Evolutionary conservation across 2,113 vertebrate species (phyloP), one percentile per base, ranked within the genome.

Genomic region (Chauna torquata): DNA sequence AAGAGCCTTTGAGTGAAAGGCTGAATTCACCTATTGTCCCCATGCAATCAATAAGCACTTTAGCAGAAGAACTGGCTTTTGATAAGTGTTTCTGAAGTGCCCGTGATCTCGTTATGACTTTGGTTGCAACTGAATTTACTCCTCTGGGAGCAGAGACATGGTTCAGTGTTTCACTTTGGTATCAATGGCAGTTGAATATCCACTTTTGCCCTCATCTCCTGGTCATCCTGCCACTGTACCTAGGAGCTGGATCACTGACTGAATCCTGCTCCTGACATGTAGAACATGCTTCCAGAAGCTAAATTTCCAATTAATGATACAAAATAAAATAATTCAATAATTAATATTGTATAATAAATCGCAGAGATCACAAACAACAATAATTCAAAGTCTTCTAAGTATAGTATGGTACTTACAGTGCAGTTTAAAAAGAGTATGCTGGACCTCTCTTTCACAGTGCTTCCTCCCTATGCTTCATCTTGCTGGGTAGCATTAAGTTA

Each of bases 321-420:
- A 84, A 83, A 92, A 32, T 30, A 83, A 44, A 50, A 69, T 42
- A 6, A 68, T 61, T 23, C 59, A 32, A 79, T 44, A 85, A 72
- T 30, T 44, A 69, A 59, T 66, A n/a, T 10, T 36, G 8, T 66
- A 18, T 32, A 66, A 10, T 87, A 81, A 85, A 93, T 36, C 30
- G 3, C 23, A 85, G 16, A 27, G 36, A 79, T 66, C 45, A 93
- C 50, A 87, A 15, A 32, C 18, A 83, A 58, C 15, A 40, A 44
- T 10, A 76, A 52, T 70, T 77, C 62, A 83, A 92, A 86, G 36
- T 69, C 32, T 90, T 82, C 6, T 65, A 49, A 76, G 20, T 42
- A 44, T 38, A 36, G 23, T 42, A 42, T 23, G 12, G 16, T 97
- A 97, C 97, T 97, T 92, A 97, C 95, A 50, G 44, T 55, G 34